These are phyloP conservation scores for Pseudopleuronectes americanus DNA, from an alignment of 2,797 vertebrate genomes.

Conservation along the genomic window DNA sequence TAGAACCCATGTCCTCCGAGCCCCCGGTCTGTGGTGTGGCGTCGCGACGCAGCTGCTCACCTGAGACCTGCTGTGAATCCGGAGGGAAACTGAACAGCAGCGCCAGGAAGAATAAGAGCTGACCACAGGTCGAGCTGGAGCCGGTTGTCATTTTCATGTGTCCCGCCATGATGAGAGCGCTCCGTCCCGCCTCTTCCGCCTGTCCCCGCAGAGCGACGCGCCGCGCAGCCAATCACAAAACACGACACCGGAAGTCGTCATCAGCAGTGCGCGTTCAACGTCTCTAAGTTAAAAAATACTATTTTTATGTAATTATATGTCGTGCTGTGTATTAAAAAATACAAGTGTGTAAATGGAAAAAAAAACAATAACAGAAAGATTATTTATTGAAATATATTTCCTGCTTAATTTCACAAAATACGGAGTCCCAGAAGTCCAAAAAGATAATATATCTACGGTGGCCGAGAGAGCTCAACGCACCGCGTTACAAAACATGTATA, in stretches of 20 bases:
- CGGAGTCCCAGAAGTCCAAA: too few species aligned
- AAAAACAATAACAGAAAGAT: too few species aligned
- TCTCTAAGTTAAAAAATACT: neutral
- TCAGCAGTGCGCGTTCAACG: neutral
- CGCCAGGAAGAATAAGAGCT: slow-evolving; percentile 25
- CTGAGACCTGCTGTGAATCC: slow-evolving; percentile 36
- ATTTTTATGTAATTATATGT: too few species aligned
- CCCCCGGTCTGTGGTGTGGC: neutral
- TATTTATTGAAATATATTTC: too few species aligned
- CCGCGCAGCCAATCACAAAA: slow-evolving; percentile 58
- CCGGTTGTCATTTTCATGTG: slow-evolving; percentile 69
- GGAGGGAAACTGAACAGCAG: slow-evolving; percentile 48
- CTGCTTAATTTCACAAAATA: too few species aligned
- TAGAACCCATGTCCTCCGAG: neutral
- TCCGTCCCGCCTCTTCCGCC: slow-evolving; percentile 45
- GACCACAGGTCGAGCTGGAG: neutral
- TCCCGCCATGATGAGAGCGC: slow-evolving; percentile 78
- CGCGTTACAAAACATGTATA: too few species aligned
- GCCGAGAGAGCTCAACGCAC: too few species aligned
- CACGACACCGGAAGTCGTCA: neutral
- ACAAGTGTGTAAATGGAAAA: too few species aligned
- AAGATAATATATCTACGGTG: too few species aligned
- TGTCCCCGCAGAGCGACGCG: slow-evolving; percentile 26
- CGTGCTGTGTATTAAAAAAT: too few species aligned
- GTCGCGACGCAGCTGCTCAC: slow-evolving; percentile 49